phyloP scores from a whole-genome alignment of 2,888 invertebrate species.

The Gastracanthus pulcherrimus region DNA sequence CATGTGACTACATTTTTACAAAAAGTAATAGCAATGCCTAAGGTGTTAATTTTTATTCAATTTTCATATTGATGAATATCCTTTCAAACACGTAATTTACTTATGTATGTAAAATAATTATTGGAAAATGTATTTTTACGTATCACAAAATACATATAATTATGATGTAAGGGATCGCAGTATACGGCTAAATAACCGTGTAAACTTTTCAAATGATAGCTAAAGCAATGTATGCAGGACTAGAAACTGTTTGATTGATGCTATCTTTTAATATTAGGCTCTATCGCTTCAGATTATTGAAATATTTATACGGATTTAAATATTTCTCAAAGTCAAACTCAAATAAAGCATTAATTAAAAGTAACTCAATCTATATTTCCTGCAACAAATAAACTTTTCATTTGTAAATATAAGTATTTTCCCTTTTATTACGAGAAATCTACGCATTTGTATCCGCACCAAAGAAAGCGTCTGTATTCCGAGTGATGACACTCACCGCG shows the following conservation, averaged over 20 bases:
- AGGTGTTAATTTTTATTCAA: background rate
- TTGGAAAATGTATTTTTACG: background rate
- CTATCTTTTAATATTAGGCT: too few relatives aligned
- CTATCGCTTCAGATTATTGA: background rate
- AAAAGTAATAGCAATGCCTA: background rate
- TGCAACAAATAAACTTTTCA: too few relatives aligned
- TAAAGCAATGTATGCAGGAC: too few relatives aligned
- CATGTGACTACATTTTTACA: background rate
- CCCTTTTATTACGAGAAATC: background rate
- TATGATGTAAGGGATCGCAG: background rate
- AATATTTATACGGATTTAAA: too few relatives aligned
- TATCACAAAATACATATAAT: background rate
- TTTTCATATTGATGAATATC: background rate
- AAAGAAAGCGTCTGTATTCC: constrained; percentile 5
- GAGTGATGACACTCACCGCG: background rate
- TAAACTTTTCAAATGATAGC: too few relatives aligned
- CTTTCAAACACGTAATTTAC: background rate
- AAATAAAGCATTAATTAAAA: background rate
- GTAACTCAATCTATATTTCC: too few relatives aligned
- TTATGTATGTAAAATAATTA: background rate
- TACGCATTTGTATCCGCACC: background rate
- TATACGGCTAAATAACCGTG: too few relatives aligned
- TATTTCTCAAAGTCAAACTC: background rate
- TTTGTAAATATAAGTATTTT: too few relatives aligned
- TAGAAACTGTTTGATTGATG: too few relatives aligned